These are phyloP conservation scores for Calephelis virginiensis DNA, from an alignment of 1,140 invertebrate genomes.

Conservation along the genomic window DNA sequence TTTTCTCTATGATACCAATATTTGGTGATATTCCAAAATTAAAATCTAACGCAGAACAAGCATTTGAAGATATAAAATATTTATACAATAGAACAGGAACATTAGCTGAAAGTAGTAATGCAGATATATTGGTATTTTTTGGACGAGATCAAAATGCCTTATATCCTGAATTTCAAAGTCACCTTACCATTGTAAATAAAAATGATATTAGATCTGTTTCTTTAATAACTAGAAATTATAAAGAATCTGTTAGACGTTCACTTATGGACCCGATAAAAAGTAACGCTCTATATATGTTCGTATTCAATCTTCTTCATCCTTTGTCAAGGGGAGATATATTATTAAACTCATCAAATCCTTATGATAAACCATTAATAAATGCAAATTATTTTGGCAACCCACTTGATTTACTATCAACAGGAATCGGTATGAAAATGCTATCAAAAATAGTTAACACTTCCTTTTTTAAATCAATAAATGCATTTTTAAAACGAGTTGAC, in stretches of 20 bases:
- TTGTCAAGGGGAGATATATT: constrained; percentile 62
- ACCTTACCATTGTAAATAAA: constrained; percentile 25
- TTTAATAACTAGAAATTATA: constrained; percentile 33
- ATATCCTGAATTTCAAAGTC: constrained; percentile 47
- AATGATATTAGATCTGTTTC: constrained; percentile 17
- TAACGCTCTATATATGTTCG: constrained; percentile 48
- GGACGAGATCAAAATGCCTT: constrained; percentile 23
- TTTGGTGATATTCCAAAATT: constrained; percentile 28
- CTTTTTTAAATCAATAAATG: constrained; percentile 58
- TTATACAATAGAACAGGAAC: constrained; percentile 34
- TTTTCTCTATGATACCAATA: constrained; percentile 34
- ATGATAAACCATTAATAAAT: constrained; percentile 84
- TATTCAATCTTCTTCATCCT: constrained; percentile 63
- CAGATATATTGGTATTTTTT: constrained; percentile 40
- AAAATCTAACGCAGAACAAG: constrained; percentile 16
- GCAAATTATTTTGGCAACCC: constrained; percentile 64
- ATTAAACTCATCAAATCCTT: constrained; percentile 51
- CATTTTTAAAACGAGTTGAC: constrained; percentile 52
- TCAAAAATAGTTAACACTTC: constrained; percentile 56
- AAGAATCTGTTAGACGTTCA: constrained; percentile 51
- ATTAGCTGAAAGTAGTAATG: constrained; percentile 29
- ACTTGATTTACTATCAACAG: constrained; percentile 85
- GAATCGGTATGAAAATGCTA: constrained; percentile 78
- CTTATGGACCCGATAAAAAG: constrained; percentile 54
- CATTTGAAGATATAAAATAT: constrained; percentile 14